A percentile compares a stretch with the other conserved stretches of the same genome.
Conservation (phyloP, 2,888 invertebrate species). For the Habrosyne pyritoides region DNA sequence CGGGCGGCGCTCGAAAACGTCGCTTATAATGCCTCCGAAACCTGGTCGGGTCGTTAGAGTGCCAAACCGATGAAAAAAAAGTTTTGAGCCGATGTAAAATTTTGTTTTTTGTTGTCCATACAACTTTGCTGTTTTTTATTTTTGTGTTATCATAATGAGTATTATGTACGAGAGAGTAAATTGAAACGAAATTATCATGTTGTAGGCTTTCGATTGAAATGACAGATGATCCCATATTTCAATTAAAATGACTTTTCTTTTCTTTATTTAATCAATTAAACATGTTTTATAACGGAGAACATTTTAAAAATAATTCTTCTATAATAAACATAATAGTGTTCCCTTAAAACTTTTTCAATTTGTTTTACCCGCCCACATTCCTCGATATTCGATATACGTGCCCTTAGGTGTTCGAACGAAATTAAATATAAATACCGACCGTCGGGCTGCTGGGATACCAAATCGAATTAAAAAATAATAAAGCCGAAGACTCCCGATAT, state of each 20-base stretch:
- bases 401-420: constrained; percentile 45
- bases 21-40: constrained; percentile 11
- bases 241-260: no score
- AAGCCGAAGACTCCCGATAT: constrained; percentile 34
- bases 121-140: no score
- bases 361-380: constrained; percentile 21
- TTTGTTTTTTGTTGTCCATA: not conserved
- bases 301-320: not conserved
- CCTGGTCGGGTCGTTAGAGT: not conserved
- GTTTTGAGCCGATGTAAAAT: not conserved
- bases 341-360: constrained; percentile 10
- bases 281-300: not conserved
- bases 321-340: not conserved
- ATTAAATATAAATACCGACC: constrained; percentile 70
- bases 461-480: constrained; percentile 70
- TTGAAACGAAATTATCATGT: no score
- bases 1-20: constrained; percentile 39
- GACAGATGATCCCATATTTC: no score
- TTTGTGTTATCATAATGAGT: no score
- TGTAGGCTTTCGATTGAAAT: no score
- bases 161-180: no score
- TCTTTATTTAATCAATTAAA: not conserved
- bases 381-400: constrained; percentile 30
- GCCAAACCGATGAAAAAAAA: not conserved
- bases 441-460: constrained; percentile 49